A percentile compares a stretch with the other conserved stretches of the same genome.
Conservation (phyloP, 2,888 invertebrate species). For the Heliconius aoede region DNA sequence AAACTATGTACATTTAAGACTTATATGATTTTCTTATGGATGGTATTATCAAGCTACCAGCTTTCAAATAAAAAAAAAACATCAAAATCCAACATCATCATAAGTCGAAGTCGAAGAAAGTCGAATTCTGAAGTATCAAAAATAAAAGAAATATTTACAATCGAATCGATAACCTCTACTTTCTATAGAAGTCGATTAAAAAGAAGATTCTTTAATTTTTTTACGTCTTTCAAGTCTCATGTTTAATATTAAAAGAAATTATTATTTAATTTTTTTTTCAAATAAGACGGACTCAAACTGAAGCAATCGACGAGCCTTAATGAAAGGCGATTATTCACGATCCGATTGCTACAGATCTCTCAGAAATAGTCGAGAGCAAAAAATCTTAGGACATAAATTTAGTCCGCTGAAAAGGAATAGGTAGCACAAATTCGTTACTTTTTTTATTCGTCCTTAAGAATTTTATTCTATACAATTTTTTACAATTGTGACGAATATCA, state of each 20-base stretch:
- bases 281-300: conserved; percentile 22
- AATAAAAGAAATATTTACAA: too few relatives aligned
- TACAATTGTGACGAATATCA: not conserved
- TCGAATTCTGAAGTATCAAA: too few relatives aligned
- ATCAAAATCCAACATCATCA: too few relatives aligned
- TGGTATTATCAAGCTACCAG: too few relatives aligned
- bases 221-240: not conserved
- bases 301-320: conserved; percentile 33
- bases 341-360: conserved; percentile 39
- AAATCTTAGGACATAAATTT: conserved; percentile 15
- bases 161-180: too few relatives aligned
- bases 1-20: too few relatives aligned
- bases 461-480: not conserved
- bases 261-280: conserved; percentile 6
- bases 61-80: too few relatives aligned
- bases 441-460: not conserved
- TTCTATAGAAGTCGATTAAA: too few relatives aligned
- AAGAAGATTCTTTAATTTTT: too few relatives aligned
- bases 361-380: conserved; percentile 6
- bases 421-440: conserved; percentile 10
- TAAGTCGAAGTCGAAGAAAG: too few relatives aligned
- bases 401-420: not conserved
- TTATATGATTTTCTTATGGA: too few relatives aligned
- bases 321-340: conserved; percentile 43
- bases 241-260: not conserved